Conservation (phyloP, 2,888 invertebrate genomes). For the Trachelus tabidus region DNA sequence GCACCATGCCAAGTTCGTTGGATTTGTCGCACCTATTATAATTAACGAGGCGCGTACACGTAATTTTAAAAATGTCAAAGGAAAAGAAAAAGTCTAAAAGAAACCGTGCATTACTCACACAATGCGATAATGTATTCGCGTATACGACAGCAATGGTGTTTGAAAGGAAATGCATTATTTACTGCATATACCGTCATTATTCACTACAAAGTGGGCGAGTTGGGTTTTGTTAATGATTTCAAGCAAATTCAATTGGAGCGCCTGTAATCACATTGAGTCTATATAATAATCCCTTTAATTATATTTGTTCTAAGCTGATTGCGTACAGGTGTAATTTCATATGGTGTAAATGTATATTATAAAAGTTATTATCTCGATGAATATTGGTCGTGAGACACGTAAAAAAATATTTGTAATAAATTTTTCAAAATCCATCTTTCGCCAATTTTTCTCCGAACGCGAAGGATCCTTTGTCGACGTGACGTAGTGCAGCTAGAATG, state of each 20-base stretch:
- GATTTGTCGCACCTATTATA: neutral
- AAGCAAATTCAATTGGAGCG: neutral
- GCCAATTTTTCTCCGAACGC: neutral
- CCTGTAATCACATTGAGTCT: too few species aligned
- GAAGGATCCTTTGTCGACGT: slow-evolving; percentile 28
- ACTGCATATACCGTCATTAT: neutral
- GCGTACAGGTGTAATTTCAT: neutral
- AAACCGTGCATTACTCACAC: neutral
- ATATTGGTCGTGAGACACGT: neutral
- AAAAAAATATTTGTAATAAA: neutral
- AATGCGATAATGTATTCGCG: neutral
- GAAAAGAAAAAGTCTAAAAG: neutral
- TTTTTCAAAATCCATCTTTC: neutral
- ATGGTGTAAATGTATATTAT: too few species aligned
- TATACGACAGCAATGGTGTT: neutral
- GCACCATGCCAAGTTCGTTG: neutral
- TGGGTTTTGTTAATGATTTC: neutral
- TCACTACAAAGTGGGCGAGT: neutral
- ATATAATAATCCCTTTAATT: too few species aligned
- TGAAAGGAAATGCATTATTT: neutral
- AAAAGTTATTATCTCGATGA: neutral
- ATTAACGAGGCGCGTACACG: neutral
- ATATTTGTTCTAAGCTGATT: neutral
- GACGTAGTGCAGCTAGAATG: slow-evolving; percentile 27
- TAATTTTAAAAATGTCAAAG: neutral